Conservation (phyloP, 2,113 vertebrate genomes). For the Menidia beryllina region DNA sequence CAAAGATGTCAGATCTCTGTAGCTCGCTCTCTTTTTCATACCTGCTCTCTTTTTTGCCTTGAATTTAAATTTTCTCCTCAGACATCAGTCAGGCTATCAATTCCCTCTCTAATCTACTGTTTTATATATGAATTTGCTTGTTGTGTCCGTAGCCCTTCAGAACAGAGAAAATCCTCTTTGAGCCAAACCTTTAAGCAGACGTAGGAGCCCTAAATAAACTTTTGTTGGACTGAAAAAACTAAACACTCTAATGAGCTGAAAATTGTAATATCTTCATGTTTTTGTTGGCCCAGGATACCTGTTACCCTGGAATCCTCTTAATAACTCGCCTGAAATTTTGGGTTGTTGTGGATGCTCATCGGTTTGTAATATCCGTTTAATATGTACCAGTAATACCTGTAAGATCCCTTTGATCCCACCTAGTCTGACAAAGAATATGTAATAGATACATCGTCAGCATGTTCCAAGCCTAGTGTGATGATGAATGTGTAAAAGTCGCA, state of each 20-base stretch:
- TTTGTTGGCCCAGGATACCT: no score
- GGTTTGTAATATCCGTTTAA: no score
- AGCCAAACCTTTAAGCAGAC: background rate
- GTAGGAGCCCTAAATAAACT: background rate
- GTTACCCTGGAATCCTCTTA: background rate
- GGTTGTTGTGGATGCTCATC: no score
- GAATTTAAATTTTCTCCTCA: conserved; percentile 27
- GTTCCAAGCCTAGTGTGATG: no score
- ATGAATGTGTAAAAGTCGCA: no score
- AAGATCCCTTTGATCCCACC: no score
- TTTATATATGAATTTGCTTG: background rate
- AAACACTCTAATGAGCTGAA: background rate
- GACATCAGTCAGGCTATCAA: conserved; percentile 23
- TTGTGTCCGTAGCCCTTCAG: conserved; percentile 8
- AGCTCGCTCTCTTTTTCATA: conserved; percentile 38
- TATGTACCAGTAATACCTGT: no score
- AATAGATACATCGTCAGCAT: no score
- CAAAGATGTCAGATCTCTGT: conserved; percentile 46
- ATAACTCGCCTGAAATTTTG: no score
- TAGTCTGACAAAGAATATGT: no score
- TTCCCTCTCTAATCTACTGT: conserved; percentile 6
- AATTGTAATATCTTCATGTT: background rate
- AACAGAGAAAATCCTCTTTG: background rate
- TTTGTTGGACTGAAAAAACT: no score
- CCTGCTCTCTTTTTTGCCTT: conserved; percentile 43